These are phyloP conservation scores for Aquatica leii DNA, from an alignment of 2,888 invertebrate genomes.

Conservation along the genomic window DNA sequence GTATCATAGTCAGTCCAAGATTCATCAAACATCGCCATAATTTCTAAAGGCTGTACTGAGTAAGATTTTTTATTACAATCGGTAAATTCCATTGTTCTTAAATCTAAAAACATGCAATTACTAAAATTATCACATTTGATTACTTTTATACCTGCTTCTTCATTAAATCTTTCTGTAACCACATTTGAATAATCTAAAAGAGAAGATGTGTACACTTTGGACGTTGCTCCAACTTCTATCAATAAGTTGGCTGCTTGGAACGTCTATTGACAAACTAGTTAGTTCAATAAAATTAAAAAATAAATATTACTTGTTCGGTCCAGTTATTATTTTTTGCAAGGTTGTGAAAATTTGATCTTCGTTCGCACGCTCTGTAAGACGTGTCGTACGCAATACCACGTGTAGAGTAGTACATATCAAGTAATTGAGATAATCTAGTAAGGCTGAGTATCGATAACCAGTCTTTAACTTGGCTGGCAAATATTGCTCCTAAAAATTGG, in stretches of 20 bases:
- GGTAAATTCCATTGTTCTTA: conserved; percentile 45
- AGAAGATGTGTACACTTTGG: conserved; percentile 52
- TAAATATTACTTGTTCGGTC: conserved; percentile 54
- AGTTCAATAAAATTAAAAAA: conserved; percentile 34
- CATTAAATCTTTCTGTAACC: conserved; percentile 63
- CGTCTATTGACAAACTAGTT: conserved; percentile 46
- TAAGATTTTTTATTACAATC: conserved; percentile 54
- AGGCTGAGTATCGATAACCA: conserved; percentile 65
- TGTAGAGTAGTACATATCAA: conserved; percentile 75
- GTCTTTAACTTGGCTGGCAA: conserved; percentile 62
- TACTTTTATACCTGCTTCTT: conserved; percentile 60
- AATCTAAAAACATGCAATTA: conserved; percentile 36
- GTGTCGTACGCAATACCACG: conserved; percentile 67
- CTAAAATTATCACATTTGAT: no score
- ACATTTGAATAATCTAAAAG: conserved; percentile 62
- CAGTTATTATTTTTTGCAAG: conserved; percentile 59
- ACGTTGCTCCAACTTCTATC: conserved; percentile 49
- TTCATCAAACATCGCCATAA: conserved; percentile 68
- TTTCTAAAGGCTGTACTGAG: conserved; percentile 62
- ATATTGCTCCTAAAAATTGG: conserved; percentile 64
- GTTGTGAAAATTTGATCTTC: conserved; percentile 62
- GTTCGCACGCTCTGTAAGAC: conserved; percentile 67
- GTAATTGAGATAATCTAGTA: conserved; percentile 68
- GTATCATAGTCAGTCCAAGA: conserved; percentile 66
- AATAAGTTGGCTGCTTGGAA: conserved; percentile 53